Percentiles rank a stretch among this genome's conserved stretches.
Conservation (phyloP, 1,140 invertebrate genomes). For the Dreissena polymorpha region DNA sequence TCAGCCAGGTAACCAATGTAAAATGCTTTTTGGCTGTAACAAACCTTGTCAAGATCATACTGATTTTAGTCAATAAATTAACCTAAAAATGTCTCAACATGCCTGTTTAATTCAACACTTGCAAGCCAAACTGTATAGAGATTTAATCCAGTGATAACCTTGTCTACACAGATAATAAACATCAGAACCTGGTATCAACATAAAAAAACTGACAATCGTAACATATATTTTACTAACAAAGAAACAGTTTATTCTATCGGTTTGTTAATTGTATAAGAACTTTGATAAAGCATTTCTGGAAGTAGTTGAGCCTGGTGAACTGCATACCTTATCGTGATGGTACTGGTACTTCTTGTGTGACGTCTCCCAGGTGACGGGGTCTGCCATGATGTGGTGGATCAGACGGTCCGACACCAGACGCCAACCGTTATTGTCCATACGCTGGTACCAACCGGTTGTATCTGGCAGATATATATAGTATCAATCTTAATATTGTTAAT, state of each 20-base stretch:
- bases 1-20: too few relatives aligned
- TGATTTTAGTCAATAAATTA: too few relatives aligned
- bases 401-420: slow-evolving; percentile 78
- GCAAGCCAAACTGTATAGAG: too few relatives aligned
- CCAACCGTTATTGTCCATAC: slow-evolving; percentile 80
- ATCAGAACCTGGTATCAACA: too few relatives aligned
- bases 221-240: neutral
- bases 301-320: neutral
- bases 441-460: slow-evolving; percentile 75
- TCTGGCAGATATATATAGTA: slow-evolving; percentile 55
- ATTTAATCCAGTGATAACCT: too few relatives aligned
- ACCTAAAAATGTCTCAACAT: too few relatives aligned
- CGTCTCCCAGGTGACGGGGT: slow-evolving; percentile 75
- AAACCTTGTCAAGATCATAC: too few relatives aligned
- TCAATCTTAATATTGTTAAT: too few relatives aligned
- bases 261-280: neutral
- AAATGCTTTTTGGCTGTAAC: too few relatives aligned
- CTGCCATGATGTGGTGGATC: slow-evolving; percentile 75
- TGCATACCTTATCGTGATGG: slow-evolving; percentile 74
- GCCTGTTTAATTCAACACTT: too few relatives aligned
- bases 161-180: too few relatives aligned
- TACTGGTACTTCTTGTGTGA: slow-evolving; percentile 74
- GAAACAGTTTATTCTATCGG: neutral
- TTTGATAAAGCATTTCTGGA: neutral
- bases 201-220: too few relatives aligned